A percentile compares a stretch with the other conserved stretches of the same genome.
Evolutionary conservation across 2,797 vertebrate genomes (phyloP).

Genomic region (Anguilla anguilla): DNA sequence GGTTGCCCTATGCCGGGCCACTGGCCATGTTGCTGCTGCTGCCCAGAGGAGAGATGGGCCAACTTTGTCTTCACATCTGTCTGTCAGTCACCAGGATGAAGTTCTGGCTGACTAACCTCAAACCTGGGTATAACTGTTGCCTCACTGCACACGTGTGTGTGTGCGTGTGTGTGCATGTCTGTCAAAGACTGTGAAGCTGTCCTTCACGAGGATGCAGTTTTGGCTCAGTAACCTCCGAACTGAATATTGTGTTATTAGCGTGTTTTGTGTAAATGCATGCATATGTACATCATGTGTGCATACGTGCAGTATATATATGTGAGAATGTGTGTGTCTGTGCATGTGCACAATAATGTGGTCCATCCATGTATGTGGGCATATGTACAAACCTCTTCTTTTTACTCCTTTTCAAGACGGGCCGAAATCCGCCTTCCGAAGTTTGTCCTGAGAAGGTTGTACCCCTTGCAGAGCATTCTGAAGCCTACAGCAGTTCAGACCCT

Average conservation of each 20-base stretch:
- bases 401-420: slow-evolving; percentile 48
- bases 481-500: slow-evolving; percentile 33
- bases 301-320: background rate
- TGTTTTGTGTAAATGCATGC: too few relatives aligned
- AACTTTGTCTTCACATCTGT: slow-evolving; percentile 1
- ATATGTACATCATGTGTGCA: too few relatives aligned
- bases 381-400: background rate
- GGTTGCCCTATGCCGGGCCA: slow-evolving; percentile 16
- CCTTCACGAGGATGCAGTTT: too few relatives aligned
- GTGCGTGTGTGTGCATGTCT: background rate
- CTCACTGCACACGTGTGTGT: background rate
- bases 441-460: slow-evolving; percentile 42
- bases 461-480: slow-evolving; percentile 40
- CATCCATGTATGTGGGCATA: slow-evolving; percentile 7
- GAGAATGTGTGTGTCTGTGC: too few relatives aligned
- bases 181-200: too few relatives aligned
- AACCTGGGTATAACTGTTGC: slow-evolving; percentile 16
- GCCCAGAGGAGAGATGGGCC: slow-evolving; percentile 13
- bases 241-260: too few relatives aligned
- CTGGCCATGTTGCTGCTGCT: slow-evolving; percentile 28
- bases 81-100: slow-evolving; percentile 29
- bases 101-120: slow-evolving; percentile 37
- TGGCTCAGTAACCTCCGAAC: too few relatives aligned
- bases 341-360: too few relatives aligned
- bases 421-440: slow-evolving; percentile 53